phyloP scores from a whole-genome alignment of 2,797 vertebrate genomes.

The Propithecus perrieri region DNA sequence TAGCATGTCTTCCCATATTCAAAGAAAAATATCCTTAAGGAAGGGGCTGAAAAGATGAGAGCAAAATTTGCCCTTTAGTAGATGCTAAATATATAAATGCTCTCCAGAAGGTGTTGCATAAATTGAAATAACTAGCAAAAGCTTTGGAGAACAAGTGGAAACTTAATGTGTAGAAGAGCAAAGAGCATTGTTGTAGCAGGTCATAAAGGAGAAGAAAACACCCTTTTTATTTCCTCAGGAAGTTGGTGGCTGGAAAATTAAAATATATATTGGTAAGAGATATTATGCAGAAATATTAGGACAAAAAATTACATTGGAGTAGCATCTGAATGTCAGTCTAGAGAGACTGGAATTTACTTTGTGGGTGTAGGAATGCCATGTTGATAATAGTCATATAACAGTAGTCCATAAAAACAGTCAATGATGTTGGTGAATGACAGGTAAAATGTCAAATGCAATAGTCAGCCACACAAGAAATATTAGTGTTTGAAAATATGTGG shows the following conservation, averaged over 20 bases:
- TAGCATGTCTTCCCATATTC: not conserved
- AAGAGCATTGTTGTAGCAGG: not conserved
- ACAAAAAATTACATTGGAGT: not conserved
- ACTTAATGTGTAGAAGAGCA: not conserved
- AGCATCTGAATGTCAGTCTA: not conserved
- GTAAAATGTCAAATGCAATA: not conserved
- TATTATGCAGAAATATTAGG: not conserved
- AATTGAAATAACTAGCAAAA: not conserved
- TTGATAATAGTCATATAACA: not conserved
- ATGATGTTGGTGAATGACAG: not conserved
- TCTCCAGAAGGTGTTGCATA: not conserved
- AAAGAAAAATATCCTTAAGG: not conserved
- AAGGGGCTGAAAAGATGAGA: not conserved
- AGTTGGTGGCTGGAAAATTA: not conserved
- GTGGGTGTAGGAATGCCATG: not conserved
- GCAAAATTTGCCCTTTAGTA: not conserved
- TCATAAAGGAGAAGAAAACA: not conserved
- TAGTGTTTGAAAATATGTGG: not conserved
- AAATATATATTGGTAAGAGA: not conserved
- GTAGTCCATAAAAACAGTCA: not conserved
- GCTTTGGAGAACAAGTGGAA: not conserved
- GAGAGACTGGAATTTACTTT: constrained; percentile 14
- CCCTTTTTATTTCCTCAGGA: not conserved
- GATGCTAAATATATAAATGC: not conserved
- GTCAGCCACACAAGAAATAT: not conserved